Evolutionary conservation across 2,797 vertebrate genomes (phyloP).

Genomic region (Cynopterus sphinx): DNA sequence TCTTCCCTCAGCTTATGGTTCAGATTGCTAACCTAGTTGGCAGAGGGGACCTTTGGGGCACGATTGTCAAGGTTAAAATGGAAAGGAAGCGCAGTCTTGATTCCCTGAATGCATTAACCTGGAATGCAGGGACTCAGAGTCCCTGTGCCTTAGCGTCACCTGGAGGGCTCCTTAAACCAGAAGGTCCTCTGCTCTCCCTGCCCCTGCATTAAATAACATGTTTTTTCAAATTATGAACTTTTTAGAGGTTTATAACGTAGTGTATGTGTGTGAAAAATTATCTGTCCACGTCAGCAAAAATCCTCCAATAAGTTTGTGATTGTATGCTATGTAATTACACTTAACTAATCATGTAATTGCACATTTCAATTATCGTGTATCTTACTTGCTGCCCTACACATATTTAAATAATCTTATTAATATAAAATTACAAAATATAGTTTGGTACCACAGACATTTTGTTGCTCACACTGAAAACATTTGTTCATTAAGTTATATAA

Average conservation of each 20-base stretch:
- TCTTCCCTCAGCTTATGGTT: not conserved
- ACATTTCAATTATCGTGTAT: slow-evolving; percentile 75
- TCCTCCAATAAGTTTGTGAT: slow-evolving; percentile 29
- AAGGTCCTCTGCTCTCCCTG: no score
- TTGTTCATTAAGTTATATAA: slow-evolving; percentile 55
- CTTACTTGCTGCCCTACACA: slow-evolving; percentile 68
- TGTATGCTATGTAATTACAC: slow-evolving; percentile 70
- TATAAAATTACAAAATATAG: slow-evolving; percentile 72
- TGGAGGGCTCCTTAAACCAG: not conserved
- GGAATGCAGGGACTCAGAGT: not conserved
- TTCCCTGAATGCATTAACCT: not conserved
- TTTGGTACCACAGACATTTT: slow-evolving; percentile 18
- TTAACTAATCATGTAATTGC: slow-evolving; percentile 77
- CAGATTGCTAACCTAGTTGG: not conserved
- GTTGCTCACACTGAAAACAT: slow-evolving; percentile 47
- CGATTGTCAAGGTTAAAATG: not conserved
- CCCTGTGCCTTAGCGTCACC: not conserved
- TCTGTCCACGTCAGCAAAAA: slow-evolving; percentile 40
- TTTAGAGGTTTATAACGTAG: slow-evolving; percentile 4
- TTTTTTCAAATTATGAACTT: slow-evolving; percentile 42
- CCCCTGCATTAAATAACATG: not conserved
- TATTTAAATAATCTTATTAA: slow-evolving; percentile 79
- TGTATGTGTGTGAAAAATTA: not conserved
- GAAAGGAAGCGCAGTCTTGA: not conserved
- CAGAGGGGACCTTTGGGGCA: not conserved